These are phyloP conservation scores for Spinibarbus caldwelli DNA, from an alignment of 2,797 vertebrate genomes.

Conservation along the genomic window DNA sequence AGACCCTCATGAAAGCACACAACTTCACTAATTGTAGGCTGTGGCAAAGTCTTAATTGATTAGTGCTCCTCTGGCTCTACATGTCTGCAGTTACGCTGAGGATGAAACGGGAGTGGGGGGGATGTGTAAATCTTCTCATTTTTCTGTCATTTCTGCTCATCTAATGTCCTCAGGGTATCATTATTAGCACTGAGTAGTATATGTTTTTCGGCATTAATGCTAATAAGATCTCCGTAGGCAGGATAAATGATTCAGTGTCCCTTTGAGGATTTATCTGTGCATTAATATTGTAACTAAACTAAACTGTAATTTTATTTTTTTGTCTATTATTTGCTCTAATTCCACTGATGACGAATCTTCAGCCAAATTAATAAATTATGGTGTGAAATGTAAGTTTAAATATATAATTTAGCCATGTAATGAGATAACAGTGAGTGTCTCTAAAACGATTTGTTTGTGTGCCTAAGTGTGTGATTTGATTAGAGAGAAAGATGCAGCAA, in stretches of 20 bases:
- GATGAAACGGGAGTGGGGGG: neutral
- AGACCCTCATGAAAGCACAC: neutral
- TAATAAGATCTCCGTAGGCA: constrained; percentile 20
- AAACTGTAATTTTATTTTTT: neutral
- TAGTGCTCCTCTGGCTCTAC: neutral
- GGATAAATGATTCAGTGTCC: neutral
- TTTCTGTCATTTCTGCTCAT: constrained; percentile 11
- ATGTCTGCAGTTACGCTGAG: constrained; percentile 5
- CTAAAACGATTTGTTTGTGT: constrained; percentile 43
- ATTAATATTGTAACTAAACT: neutral
- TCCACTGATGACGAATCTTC: constrained; percentile 9
- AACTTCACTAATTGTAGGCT: neutral
- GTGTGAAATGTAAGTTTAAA: constrained; percentile 19
- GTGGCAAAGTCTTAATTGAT: neutral
- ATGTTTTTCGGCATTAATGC: constrained; percentile 22
- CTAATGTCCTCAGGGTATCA: constrained; percentile 10
- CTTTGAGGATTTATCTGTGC: neutral
- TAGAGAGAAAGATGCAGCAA: constrained; percentile 19
- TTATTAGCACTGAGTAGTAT: neutral
- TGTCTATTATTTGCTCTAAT: neutral
- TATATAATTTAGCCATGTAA: constrained; percentile 13
- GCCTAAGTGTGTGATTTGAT: constrained; percentile 47
- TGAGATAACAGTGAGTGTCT: constrained; percentile 36
- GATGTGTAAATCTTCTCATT: neutral
- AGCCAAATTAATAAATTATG: neutral